Conservation (phyloP, 2,888 invertebrate species). For the Boloria selene region DNA sequence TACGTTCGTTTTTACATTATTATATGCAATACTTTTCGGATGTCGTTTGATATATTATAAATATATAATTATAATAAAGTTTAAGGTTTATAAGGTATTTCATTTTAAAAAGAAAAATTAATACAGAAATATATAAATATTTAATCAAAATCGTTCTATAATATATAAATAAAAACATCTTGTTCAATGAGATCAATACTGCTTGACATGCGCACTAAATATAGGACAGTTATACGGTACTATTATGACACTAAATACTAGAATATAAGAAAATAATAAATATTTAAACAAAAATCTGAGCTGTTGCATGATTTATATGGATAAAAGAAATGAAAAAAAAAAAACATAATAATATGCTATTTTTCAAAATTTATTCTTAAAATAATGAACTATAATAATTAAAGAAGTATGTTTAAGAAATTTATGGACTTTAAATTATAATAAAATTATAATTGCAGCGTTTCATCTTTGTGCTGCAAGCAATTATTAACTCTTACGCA, state of each 20-base stretch:
- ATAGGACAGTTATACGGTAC: constrained; percentile 61
- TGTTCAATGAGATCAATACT: constrained; percentile 69
- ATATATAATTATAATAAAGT: too few species aligned
- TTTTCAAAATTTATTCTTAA: too few species aligned
- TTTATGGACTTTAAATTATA: neutral
- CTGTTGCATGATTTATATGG: too few species aligned
- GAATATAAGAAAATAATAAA: constrained; percentile 5
- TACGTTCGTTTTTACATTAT: constrained; percentile 1
- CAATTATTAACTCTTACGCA: constrained; percentile 10
- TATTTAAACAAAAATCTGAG: neutral
- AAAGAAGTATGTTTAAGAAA: neutral
- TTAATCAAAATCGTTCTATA: neutral
- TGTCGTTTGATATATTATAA: too few species aligned
- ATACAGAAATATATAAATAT: neutral
- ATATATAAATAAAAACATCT: constrained; percentile 48
- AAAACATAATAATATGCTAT: too few species aligned
- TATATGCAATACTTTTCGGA: too few species aligned
- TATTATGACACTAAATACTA: constrained; percentile 36
- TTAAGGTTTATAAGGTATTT: too few species aligned
- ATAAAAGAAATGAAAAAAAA: too few species aligned
- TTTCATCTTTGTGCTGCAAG: neutral
- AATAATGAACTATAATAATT: too few species aligned
- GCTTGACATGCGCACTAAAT: constrained; percentile 76
- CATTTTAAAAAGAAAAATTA: neutral
- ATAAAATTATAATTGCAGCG: neutral